Evolutionary conservation across 2,797 vertebrate species (phyloP), one percentile per base, ranked within the genome.

Genomic region (Pachyuromys duprasi): DNA sequence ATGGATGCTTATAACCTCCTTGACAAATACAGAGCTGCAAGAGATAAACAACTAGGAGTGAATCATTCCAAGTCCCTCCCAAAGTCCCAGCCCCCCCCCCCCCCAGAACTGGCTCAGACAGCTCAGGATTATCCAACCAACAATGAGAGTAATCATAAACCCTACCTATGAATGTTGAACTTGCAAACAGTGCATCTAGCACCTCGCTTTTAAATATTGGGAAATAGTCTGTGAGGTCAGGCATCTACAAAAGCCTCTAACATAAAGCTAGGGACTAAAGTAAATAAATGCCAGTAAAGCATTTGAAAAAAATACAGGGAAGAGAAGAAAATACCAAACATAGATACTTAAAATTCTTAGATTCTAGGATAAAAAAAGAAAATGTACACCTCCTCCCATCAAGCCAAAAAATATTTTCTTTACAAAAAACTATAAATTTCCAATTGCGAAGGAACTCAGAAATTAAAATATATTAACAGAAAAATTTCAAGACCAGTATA

Each of bases 401-500:
- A 92, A 76, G 72, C 22, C 86, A 91, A 22, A 93, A 90, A 57
- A 6, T 26, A 42, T 42, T 87, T 96, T 91, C 86, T 28, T 79
- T 70, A 15, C 4, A 75, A 91, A 91, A 95, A 91, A 36, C 6
- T 3, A 3, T 86, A 20, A 39, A 78, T 82, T 79, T 45, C 8
- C 81, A 60, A 83, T 36, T 39, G 49, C 80, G 33, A 78, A 93
- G 83, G 5, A 91, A 62, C 28, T 82, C 11, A 60, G 28, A 92
- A 93, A 79, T 78, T 55, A 53, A 93, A 93, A 93, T 75, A 55
- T 24, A 18, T 33, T 20, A 89, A 63, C 45, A 24, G 28, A 79
- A 82, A 74, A 2, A 67, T 28, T 79, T 86, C 4, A 49, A 83
- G 63, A 67, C 2, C 45, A 17, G 33, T 63, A 22, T 55, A 60